These are phyloP conservation scores for Hyperoplus lanceolatus DNA, from an alignment of 2,797 vertebrate genomes.

Conservation along the genomic window DNA sequence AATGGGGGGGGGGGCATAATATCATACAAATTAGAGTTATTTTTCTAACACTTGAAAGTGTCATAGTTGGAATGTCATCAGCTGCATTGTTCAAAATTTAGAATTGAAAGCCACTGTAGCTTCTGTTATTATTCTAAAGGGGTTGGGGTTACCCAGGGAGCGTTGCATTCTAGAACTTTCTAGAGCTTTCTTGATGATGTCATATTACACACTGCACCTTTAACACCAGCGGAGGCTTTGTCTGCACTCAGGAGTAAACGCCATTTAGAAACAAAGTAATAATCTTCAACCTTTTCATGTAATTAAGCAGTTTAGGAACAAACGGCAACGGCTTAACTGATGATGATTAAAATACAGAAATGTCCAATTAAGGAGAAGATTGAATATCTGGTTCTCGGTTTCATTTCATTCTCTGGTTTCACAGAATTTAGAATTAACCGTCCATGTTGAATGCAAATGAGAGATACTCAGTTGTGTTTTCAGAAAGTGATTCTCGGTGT, in stretches of 20 bases:
- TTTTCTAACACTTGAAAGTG: too few relatives aligned
- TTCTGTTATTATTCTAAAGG: too few relatives aligned
- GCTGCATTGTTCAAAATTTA: too few relatives aligned
- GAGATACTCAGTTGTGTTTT: neutral
- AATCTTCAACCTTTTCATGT: neutral
- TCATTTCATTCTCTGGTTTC: neutral
- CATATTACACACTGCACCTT: too few relatives aligned
- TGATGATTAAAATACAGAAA: neutral
- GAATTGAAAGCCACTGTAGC: too few relatives aligned
- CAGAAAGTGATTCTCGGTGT: neutral
- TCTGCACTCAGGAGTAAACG: neutral
- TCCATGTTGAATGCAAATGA: slow-evolving; percentile 3
- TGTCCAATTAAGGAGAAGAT: neutral
- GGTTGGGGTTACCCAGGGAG: too few relatives aligned
- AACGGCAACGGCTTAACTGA: neutral
- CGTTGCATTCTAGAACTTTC: too few relatives aligned
- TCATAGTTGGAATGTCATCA: too few relatives aligned
- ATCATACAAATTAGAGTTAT: too few relatives aligned
- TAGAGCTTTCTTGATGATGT: too few relatives aligned
- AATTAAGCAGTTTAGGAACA: neutral
- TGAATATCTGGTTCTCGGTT: neutral
- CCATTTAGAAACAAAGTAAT: neutral
- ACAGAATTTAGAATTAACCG: neutral
- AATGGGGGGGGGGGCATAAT: too few relatives aligned
- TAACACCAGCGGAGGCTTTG: too few relatives aligned